A percentile compares a stretch with the other conserved stretches of the same genome.
phyloP scores from a whole-genome alignment of 2,888 invertebrate genomes.

The Cephalotes varians region DNA sequence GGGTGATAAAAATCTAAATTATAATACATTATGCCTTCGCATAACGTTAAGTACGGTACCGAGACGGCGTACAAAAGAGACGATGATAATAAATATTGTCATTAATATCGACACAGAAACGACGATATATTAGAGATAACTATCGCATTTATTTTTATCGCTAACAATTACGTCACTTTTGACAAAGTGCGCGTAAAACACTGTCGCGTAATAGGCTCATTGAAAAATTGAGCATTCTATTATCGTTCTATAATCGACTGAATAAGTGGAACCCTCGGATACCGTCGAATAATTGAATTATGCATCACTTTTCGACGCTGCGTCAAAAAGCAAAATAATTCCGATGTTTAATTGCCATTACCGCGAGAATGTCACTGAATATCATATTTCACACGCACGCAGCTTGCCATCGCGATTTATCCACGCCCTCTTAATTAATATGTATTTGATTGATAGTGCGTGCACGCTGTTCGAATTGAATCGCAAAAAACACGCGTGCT shows the following conservation, averaged over 20 bases:
- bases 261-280: background rate
- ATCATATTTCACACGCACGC: conserved; percentile 12
- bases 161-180: background rate
- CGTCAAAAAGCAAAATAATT: conserved; percentile 5
- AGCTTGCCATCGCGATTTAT: background rate
- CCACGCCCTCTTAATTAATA: conserved; percentile 29
- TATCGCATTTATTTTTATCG: background rate
- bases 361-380: background rate
- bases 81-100: background rate
- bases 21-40: background rate
- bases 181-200: background rate
- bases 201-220: background rate
- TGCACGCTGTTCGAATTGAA: background rate
- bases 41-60: background rate
- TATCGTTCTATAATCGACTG: conserved; percentile 13
- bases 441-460: conserved; percentile 17
- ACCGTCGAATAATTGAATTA: background rate
- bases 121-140: background rate
- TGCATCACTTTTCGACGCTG: background rate
- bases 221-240: conserved; percentile 31
- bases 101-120: background rate
- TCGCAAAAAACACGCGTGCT: conserved; percentile 12
- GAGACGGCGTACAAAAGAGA: background rate
- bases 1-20: background rate
- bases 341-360: conserved; percentile 18